Evolutionary conservation across 2,113 vertebrate genomes (phyloP).

Genomic region (Gopherus flavomarginatus): DNA sequence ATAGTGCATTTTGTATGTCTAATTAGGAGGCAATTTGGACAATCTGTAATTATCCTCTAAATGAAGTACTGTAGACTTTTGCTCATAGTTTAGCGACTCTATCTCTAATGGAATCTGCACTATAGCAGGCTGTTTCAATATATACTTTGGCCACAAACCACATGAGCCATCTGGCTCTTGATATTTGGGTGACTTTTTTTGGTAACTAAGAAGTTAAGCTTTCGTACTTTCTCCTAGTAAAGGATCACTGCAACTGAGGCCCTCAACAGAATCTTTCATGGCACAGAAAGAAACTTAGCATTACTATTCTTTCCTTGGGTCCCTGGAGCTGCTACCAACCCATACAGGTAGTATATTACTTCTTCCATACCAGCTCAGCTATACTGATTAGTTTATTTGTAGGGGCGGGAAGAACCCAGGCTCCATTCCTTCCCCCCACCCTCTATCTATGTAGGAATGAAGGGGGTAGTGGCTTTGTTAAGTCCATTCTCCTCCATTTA

Average conservation of each 20-base stretch:
- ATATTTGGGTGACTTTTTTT: not conserved
- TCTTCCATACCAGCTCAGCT: not conserved
- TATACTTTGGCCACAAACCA: not conserved
- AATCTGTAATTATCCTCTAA: not conserved
- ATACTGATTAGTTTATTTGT: not conserved
- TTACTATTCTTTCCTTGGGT: not conserved
- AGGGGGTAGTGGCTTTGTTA: accelerated
- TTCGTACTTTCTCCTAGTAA: accelerated
- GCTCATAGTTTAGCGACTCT: not conserved
- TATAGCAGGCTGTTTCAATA: not conserved
- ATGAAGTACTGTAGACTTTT: not conserved
- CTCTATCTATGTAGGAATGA: accelerated
- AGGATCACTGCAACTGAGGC: not conserved
- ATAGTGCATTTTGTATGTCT: accelerated
- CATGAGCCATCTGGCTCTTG: not conserved
- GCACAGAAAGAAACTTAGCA: not conserved
- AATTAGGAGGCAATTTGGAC: not conserved
- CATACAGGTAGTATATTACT: not conserved
- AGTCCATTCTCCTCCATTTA: not conserved
- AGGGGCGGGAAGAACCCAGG: not conserved
- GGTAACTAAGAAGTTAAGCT: not conserved
- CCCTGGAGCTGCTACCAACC: accelerated
- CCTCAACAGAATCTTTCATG: not conserved
- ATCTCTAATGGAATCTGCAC: not conserved
- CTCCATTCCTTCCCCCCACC: not conserved